Evolutionary conservation across 2,888 invertebrate genomes (phyloP), one percentile per base, ranked within the genome.

Genomic region (Eumacrocentrus americanus): DNA sequence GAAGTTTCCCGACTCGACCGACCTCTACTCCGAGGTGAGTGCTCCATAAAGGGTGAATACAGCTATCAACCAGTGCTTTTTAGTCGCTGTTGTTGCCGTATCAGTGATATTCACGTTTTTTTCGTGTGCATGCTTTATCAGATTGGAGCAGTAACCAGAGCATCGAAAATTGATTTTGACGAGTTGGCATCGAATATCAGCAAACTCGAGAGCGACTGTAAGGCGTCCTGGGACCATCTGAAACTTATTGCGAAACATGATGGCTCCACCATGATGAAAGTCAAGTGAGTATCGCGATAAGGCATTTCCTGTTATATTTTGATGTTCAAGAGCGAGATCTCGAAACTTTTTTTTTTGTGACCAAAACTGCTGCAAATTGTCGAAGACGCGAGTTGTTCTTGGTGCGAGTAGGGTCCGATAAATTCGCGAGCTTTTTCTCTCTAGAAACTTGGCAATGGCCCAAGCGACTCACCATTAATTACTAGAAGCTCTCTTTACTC

Each of bases 191-290:
- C 89, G 57, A 98, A 95, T 80, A 87, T 99, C 53, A 86, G 87
- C 58, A 92, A 93, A 76, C 84, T 99, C 77, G 98, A 99, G 82
- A 86, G 88, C 16, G 98, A 99, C 80, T 99, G 99, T 83, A 98
- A 98, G 80, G 90, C 93, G 0, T 96, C 96, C 0, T 98, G 96
- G 94, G 97, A 98, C 81, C 91, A 98, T 80, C 86, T 98, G 77
- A 94, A 96, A 82, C 87, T 94, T 42, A 94, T 98, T 64, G 91
- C 95, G 12, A 98, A 97, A 80, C 96, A 98, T 80, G 98, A 98
- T 78, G 90, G 92, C 53, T 87, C 90, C 2, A 90, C 91, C 14
- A 92, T 93, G 81, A 88, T 94, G 82, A 96, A 95, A 82, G 90
- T 92, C 61, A 96, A 95, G 87, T 87, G 79, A 82, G 84, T 78